Percentiles rank a stretch among this genome's conserved stretches.
These are phyloP conservation scores for Nudaria mundana DNA, from an alignment of 2,888 invertebrate species.

Conservation along the genomic window DNA sequence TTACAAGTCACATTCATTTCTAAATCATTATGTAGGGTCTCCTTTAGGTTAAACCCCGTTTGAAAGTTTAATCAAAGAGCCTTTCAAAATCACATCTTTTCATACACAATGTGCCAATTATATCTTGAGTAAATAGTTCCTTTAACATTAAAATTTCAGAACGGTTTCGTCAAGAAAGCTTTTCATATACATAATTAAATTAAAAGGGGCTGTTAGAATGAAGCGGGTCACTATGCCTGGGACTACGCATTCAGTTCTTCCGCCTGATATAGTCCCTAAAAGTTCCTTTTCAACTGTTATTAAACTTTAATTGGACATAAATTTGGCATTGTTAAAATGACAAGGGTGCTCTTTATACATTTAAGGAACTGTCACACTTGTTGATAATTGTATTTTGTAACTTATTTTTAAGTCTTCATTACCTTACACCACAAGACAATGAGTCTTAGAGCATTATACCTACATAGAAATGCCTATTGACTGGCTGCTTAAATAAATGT, in stretches of 20 bases:
- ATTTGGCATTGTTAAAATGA: background rate
- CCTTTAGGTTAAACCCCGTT: background rate
- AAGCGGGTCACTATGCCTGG: conserved; percentile 10
- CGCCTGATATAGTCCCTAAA: conserved; percentile 8
- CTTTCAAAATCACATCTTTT: conserved; percentile 7
- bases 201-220: conserved; percentile 7
- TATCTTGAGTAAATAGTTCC: conserved; percentile 30
- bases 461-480: too few species aligned
- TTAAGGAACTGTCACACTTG: too few species aligned
- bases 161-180: conserved; percentile 21
- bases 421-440: too few species aligned
- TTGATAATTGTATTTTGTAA: too few species aligned
- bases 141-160: conserved; percentile 26
- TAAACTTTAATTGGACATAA: conserved; percentile 10
- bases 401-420: too few species aligned
- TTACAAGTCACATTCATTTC: too few species aligned
- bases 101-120: conserved; percentile 19
- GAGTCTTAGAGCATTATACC: too few species aligned
- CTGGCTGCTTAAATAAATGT: too few species aligned
- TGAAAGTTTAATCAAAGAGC: conserved; percentile 3
- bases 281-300: conserved; percentile 9
- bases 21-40: too few species aligned
- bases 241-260: background rate
- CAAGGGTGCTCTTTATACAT: background rate
- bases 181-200: conserved; percentile 26